Percentiles rank a stretch among this genome's conserved stretches.
These are phyloP conservation scores for Erebia epiphron DNA, from an alignment of 2,888 invertebrate genomes.

Conservation along the genomic window DNA sequence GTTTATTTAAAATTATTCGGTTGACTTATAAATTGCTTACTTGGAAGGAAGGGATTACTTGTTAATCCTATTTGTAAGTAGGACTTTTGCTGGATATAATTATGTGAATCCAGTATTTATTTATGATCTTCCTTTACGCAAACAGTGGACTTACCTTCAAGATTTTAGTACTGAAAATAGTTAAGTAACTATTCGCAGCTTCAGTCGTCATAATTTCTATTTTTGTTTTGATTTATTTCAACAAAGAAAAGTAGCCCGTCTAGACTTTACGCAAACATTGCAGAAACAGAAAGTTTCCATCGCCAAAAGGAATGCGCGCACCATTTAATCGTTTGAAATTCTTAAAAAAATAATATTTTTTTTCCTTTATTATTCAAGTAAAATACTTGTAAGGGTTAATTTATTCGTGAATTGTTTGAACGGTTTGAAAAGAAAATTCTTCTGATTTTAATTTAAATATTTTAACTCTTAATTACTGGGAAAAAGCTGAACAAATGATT, in stretches of 20 bases:
- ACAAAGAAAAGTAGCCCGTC: not conserved
- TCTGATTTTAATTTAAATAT: constrained; percentile 1
- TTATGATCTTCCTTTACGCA: no score
- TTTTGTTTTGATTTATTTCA: not conserved
- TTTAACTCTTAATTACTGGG: not conserved
- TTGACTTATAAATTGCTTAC: no score
- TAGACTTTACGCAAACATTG: not conserved
- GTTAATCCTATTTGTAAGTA: no score
- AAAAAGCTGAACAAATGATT: not conserved
- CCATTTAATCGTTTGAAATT: constrained; percentile 11
- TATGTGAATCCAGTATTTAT: no score
- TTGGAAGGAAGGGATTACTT: no score
- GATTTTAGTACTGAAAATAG: no score
- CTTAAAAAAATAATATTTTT: not conserved
- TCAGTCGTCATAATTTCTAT: not conserved
- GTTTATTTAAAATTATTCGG: no score
- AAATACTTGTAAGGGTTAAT: not conserved
- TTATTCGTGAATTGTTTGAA: not conserved
- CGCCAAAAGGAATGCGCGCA: not conserved
- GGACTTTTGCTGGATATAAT: no score
- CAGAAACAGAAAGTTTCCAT: not conserved
- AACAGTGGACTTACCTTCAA: no score
- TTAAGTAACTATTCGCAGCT: no score
- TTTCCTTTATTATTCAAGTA: constrained; percentile 8
- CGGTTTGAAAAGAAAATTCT: not conserved